Percentiles rank a stretch among this genome's conserved stretches.
These are phyloP conservation scores for Parnassius mnemosyne DNA, from an alignment of 2,888 invertebrate genomes.

Conservation along the genomic window DNA sequence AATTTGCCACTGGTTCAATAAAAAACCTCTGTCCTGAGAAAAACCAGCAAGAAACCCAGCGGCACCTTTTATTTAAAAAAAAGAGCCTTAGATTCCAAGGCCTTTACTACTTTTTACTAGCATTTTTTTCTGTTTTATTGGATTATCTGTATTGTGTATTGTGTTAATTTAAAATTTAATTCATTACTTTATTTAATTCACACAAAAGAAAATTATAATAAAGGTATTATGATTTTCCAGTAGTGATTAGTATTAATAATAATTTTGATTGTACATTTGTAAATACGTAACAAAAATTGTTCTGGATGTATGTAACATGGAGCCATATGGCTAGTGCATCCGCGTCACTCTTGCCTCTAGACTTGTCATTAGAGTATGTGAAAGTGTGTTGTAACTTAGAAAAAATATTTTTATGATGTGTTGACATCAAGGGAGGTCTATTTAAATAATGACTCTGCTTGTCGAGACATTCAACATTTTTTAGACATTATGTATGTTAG, in stretches of 20 bases:
- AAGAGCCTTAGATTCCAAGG: too few species aligned
- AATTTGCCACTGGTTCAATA: too few species aligned
- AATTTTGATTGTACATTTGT: constrained; percentile 28
- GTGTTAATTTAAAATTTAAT: constrained; percentile 20
- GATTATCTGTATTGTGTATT: constrained; percentile 17
- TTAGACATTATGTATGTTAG: not conserved
- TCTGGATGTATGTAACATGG: constrained; percentile 67
- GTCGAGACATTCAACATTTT: too few species aligned
- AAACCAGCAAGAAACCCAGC: too few species aligned
- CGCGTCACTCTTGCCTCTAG: constrained; percentile 61
- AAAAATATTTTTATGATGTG: constrained; percentile 29
- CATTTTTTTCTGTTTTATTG: constrained; percentile 3
- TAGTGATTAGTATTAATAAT: constrained; percentile 11
- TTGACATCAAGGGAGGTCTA: constrained; percentile 10
- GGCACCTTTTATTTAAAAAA: too few species aligned
- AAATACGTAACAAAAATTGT: constrained; percentile 58
- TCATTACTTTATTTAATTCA: not conserved
- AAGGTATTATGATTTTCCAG: not conserved
- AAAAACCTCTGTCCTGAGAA: too few species aligned
- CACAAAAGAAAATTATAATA: not conserved
- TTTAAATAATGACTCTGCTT: not conserved
- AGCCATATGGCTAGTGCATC: constrained; percentile 65
- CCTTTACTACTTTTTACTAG: too few species aligned
- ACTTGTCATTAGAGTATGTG: constrained; percentile 48
- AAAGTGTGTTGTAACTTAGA: constrained; percentile 47